These are phyloP conservation scores for Mellivora capensis DNA, from an alignment of 2,113 vertebrate genomes.

Conservation along the genomic window DNA sequence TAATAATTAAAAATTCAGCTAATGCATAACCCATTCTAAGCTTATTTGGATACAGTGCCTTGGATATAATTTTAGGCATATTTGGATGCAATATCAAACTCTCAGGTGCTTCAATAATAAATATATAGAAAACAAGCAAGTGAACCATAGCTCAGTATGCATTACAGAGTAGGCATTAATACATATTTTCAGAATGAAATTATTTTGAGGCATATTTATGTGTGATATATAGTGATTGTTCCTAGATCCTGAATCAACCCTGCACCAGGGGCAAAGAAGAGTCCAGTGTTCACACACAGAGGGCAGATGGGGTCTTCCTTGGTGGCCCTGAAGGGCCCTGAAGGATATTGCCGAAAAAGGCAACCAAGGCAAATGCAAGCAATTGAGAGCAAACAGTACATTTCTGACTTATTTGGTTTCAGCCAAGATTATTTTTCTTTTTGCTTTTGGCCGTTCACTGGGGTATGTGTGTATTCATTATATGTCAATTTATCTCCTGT, in stretches of 20 bases:
- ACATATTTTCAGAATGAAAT: conserved; percentile 10
- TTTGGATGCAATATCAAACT: background rate
- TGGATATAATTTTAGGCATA: background rate
- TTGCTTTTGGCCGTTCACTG: background rate
- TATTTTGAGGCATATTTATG: conserved; percentile 23
- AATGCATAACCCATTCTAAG: background rate
- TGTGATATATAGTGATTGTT: background rate
- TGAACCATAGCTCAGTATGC: background rate
- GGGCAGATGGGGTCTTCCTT: background rate
- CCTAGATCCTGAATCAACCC: background rate
- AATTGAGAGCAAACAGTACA: background rate
- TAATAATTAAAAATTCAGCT: background rate
- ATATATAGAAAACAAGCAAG: background rate
- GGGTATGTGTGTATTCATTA: background rate
- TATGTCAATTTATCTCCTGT: background rate
- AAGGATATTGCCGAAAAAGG: background rate
- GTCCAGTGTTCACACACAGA: background rate
- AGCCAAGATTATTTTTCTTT: conserved; percentile 4
- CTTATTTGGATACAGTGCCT: background rate
- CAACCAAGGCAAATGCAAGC: background rate
- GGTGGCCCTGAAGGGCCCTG: background rate
- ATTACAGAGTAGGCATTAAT: background rate
- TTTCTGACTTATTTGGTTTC: background rate
- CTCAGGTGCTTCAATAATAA: background rate
- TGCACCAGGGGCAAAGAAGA: background rate